Conservation (phyloP, 2,113 vertebrate species). For the Deroptyus accipitrinus region DNA sequence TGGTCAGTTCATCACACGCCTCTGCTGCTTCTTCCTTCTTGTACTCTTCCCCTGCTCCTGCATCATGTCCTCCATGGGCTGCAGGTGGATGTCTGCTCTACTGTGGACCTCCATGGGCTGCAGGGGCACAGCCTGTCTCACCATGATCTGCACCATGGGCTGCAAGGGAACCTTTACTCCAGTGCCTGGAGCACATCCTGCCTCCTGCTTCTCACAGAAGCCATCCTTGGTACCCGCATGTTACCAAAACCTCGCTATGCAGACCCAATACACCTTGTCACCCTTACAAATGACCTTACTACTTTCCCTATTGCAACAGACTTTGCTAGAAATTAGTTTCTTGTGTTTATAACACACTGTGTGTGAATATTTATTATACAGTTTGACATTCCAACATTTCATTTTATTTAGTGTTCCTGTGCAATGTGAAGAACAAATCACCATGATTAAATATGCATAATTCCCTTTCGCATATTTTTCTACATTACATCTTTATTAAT, state of each 20-base stretch:
- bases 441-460: neutral
- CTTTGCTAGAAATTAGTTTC: neutral
- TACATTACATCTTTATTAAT: neutral
- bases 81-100: neutral
- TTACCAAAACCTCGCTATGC: neutral
- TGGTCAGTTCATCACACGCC: accelerated
- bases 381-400: neutral
- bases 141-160: neutral
- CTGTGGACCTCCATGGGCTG: neutral
- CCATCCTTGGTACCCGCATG: too few relatives aligned
- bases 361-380: neutral
- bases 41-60: neutral
- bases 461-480: neutral
- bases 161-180: neutral
- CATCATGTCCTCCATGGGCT: neutral
- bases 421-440: neutral
- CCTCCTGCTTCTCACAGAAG: neutral
- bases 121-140: neutral
- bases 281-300: neutral
- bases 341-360: neutral
- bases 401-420: neutral
- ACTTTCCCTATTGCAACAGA: neutral
- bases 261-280: neutral
- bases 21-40: neutral
- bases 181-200: too few relatives aligned